phyloP scores from a whole-genome alignment of 2,888 invertebrate genomes.

The Anoplius nigerrimus region DNA sequence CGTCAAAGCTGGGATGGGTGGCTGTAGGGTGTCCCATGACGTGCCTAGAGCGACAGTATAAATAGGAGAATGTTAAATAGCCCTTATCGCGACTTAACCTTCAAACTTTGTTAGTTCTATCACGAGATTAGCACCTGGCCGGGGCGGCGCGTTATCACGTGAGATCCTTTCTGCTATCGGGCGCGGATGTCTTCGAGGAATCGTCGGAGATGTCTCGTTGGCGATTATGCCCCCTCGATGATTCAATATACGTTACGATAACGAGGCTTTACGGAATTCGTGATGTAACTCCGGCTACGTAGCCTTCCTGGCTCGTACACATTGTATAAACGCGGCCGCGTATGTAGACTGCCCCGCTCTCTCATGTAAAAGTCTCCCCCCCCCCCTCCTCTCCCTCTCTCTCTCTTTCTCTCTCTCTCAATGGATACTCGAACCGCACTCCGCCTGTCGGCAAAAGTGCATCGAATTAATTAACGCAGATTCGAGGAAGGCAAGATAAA shows the following conservation, averaged over 20 bases:
- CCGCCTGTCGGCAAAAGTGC: too few relatives aligned
- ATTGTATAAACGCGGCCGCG: too few relatives aligned
- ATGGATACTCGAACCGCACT: too few relatives aligned
- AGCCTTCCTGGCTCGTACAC: too few relatives aligned
- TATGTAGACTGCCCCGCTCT: too few relatives aligned
- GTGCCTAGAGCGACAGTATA: conserved; percentile 31
- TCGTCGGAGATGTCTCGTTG: conserved; percentile 19
- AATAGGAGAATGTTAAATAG: conserved; percentile 37
- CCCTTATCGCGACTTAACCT: conserved; percentile 41
- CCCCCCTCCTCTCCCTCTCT: too few relatives aligned
- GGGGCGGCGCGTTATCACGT: conserved; percentile 35
- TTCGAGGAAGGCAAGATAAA: too few relatives aligned
- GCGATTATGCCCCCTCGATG: conserved; percentile 6
- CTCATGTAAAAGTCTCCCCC: too few relatives aligned
- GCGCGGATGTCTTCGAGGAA: conserved; percentile 14
- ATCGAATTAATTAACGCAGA: too few relatives aligned
- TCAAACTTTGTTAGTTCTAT: conserved; percentile 32
- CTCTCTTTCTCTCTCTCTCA: too few relatives aligned
- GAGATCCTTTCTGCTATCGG: conserved; percentile 28
- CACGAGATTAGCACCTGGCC: conserved; percentile 40
- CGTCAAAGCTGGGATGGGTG: too few relatives aligned
- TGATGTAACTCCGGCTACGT: background rate
- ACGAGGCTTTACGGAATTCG: background rate
- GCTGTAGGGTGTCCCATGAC: too few relatives aligned
- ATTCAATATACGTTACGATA: conserved; percentile 13